A percentile compares a stretch with the other conserved stretches of the same genome.
phyloP scores from a whole-genome alignment of 1,140 invertebrate genomes.

The Diorhabda carinulata region DNA sequence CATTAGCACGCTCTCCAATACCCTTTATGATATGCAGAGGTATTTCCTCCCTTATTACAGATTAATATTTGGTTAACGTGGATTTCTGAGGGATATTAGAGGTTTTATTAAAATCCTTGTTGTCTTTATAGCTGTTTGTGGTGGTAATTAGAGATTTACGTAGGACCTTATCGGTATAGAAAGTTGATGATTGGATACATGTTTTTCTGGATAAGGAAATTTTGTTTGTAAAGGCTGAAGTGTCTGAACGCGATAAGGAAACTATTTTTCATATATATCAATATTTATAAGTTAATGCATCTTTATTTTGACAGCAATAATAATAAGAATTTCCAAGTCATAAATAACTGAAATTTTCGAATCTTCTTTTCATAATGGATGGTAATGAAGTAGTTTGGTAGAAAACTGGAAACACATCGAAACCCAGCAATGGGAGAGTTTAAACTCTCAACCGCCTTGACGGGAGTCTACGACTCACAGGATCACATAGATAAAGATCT shows the following conservation, averaged over 20 bases:
- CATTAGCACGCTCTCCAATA: constrained; percentile 29
- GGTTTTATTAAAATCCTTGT: constrained; percentile 10
- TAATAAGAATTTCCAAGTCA: too few species aligned
- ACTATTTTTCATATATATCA: too few species aligned
- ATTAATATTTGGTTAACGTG: constrained; percentile 29
- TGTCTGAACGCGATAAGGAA: neutral
- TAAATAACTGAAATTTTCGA: too few species aligned
- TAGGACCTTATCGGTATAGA: neutral
- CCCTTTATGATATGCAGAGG: constrained; percentile 22
- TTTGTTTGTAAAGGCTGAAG: neutral
- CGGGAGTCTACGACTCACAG: too few species aligned
- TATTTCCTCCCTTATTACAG: constrained; percentile 28
- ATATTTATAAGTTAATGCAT: too few species aligned
- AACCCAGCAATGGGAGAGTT: too few species aligned
- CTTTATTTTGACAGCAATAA: too few species aligned
- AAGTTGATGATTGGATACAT: neutral
- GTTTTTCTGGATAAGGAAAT: neutral
- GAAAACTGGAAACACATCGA: too few species aligned
- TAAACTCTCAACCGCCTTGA: too few species aligned
- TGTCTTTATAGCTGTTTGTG: constrained; percentile 11
- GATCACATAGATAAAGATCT: too few species aligned
- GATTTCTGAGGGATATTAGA: neutral
- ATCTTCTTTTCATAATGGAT: too few species aligned
- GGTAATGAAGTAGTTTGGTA: too few species aligned
- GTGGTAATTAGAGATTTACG: neutral